Base-by-base conservation (phyloP, 2,113 vertebrate species). In the Neotragus pygmaeus region DNA sequence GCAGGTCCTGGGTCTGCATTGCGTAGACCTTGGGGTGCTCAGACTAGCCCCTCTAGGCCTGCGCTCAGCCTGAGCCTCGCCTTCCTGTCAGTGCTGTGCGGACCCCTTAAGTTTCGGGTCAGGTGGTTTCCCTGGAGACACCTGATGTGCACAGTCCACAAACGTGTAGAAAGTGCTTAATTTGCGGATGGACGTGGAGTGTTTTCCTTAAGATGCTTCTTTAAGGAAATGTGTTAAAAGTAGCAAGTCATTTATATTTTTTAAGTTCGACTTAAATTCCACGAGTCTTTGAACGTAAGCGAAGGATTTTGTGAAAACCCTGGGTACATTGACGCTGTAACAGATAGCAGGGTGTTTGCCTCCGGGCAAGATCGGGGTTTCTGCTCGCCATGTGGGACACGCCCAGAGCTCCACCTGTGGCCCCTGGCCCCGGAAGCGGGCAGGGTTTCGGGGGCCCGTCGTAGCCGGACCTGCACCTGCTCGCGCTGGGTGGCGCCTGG, bases 401-500 rank as follows among this genome's bases (percentile, higher is more conserved):
- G 43, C 53, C n/a, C 23, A 84, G 82, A 77, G 66, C 21, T 30
- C 33, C 43, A 8, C 45, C 14, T 80, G 8, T 58, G 28, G 21
- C 0, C 90, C 49, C 3, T 19, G 80, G 96, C 47, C 73, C 70
- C 39, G 81, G 87, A 43, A 8, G 17, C 28, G 77, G 58, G 15
- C 10, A 57, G 81, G 45, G 2, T 94, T 95, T 25, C 89, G 62
- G 85, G 96, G 19, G n/a, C 91, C 45, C 89, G 2, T 93, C 53
- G 6, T 3, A 16, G 43, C 51, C n/a, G 16, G 43, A 27, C 51
- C 55, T 73, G 16, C 57, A 21, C 21, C 6, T 30, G 30, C 27
- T 5, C 19, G 11, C 28, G 4, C 70, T 94, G 94, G 86, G 97
- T 87, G 64, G 96, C 84, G 96, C 93, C 95, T 88, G 90, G 90